Evolutionary conservation across 2,888 invertebrate genomes (phyloP).

Genomic region (Dromius quadrimaculatus): DNA sequence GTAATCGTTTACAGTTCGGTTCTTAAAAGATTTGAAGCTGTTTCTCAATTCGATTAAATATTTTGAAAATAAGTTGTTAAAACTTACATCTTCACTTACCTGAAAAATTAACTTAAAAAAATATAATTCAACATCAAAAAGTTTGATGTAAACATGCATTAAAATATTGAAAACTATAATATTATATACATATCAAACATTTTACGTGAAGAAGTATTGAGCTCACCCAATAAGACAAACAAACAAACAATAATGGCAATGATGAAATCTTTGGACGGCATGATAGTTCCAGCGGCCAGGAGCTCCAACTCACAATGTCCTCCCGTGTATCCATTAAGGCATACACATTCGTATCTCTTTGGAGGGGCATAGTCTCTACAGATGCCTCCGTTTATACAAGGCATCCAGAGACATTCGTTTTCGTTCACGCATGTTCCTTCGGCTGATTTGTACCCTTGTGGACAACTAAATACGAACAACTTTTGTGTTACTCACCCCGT

Average conservation of each 20-base stretch:
- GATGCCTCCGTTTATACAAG: conserved; percentile 89
- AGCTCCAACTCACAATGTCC: conserved; percentile 89
- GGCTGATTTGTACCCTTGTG: conserved; percentile 79
- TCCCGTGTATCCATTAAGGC: conserved; percentile 88
- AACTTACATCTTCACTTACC: no score
- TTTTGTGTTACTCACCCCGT: conserved; percentile 53
- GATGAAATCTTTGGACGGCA: conserved; percentile 88
- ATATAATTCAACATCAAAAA: no score
- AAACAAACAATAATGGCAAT: conserved; percentile 89
- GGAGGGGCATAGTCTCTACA: conserved; percentile 87
- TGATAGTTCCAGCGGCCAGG: conserved; percentile 82
- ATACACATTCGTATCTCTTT: conserved; percentile 85
- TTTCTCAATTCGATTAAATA: no score
- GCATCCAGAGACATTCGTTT: conserved; percentile 86
- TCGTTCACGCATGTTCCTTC: conserved; percentile 86
- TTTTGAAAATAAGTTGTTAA: no score
- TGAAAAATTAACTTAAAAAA: no score
- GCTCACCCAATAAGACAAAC: conserved; percentile 89
- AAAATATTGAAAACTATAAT: no score
- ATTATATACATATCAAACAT: no score
- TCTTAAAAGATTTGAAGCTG: no score
- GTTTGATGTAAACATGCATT: no score
- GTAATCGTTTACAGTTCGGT: no score
- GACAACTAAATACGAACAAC: conserved; percentile 75
- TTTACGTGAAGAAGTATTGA: neutral